phyloP scores from a whole-genome alignment of 2,797 vertebrate species.

The Caiman crocodilus region DNA sequence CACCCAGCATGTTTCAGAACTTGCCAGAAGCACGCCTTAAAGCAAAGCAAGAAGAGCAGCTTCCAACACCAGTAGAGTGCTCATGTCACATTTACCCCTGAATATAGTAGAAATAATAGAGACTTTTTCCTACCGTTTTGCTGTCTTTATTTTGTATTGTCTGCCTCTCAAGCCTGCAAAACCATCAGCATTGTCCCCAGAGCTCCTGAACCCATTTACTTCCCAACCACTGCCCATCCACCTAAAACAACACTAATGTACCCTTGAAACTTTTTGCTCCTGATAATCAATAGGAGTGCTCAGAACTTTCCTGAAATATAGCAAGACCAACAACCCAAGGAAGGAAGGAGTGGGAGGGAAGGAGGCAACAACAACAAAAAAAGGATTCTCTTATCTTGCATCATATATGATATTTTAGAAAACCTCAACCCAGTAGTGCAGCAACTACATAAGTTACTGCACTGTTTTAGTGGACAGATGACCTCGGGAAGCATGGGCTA shows the following conservation, averaged over 20 bases:
- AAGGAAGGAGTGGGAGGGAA: not conserved
- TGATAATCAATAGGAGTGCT: not conserved
- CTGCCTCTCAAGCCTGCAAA: not conserved
- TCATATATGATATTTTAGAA: not conserved
- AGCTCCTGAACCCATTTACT: not conserved
- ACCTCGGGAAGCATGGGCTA: accelerated
- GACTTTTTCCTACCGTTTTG: not conserved
- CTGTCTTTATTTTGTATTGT: accelerated
- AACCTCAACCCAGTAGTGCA: not conserved
- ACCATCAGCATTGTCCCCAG: not conserved
- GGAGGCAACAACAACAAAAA: no score
- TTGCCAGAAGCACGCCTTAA: not conserved
- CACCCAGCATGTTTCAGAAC: constrained; percentile 42
- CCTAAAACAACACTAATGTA: not conserved
- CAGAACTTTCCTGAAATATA: accelerated
- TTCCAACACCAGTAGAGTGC: not conserved
- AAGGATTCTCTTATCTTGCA: not conserved
- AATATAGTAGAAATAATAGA: not conserved
- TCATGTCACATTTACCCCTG: not conserved
- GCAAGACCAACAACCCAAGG: not conserved
- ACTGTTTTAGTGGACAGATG: not conserved
- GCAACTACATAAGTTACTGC: not conserved
- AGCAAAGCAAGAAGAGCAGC: not conserved
- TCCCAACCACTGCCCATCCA: not conserved
- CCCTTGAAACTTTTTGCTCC: not conserved